Evolutionary conservation across 1,140 invertebrate species (phyloP), one percentile per base, ranked within the genome.

Genomic region (Formica selysi): DNA sequence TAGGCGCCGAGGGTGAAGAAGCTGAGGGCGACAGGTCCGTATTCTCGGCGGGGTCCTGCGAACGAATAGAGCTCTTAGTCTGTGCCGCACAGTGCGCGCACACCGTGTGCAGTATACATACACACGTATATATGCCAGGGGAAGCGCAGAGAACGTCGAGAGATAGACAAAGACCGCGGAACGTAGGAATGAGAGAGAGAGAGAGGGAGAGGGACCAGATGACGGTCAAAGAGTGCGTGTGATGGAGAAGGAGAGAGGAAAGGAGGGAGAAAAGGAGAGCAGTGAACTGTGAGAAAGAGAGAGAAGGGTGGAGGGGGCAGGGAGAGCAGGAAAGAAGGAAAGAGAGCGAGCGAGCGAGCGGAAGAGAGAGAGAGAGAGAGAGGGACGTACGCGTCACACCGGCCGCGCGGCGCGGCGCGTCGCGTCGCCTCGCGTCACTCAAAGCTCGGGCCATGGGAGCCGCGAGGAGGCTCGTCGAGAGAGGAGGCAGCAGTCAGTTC

Each of bases 401-500:
- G 92, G 90, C 90, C 93, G 93, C 91, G 90, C 73, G 51, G 91
- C 91, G 91, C 84, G 91, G 92, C 92, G 90, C 93, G 91, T 91
- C 91, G 89, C 89, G 88, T 57, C 73, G 89, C 85, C 86, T 90
- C 92, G 92, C 92, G 92, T 92, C 92, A 93, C 91, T 93, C 91
- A 92, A 92, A 92, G 92, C 92, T 91, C 92, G 88, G 83, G 91
- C 91, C 87, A 88, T 89, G 89, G 85, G 88, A 90, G 90, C 87
- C 87, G 88, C 85, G 88, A 85, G 83, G 91, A 87, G 90, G 90
- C 73, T 91, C 89, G 90, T 80, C 67, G 76, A 80, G 76, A 91
- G 91, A 90, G 89, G 88, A 89, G 91, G 90, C 88, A 95, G 90
- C 88, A 95, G 94, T 95, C 90, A 95, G 95, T 91, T 96, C 97